A percentile compares a stretch with the other conserved stretches of the same genome.
Evolutionary conservation across 1,140 invertebrate genomes (phyloP).

Genomic region (Diabrotica undecimpunctata): DNA sequence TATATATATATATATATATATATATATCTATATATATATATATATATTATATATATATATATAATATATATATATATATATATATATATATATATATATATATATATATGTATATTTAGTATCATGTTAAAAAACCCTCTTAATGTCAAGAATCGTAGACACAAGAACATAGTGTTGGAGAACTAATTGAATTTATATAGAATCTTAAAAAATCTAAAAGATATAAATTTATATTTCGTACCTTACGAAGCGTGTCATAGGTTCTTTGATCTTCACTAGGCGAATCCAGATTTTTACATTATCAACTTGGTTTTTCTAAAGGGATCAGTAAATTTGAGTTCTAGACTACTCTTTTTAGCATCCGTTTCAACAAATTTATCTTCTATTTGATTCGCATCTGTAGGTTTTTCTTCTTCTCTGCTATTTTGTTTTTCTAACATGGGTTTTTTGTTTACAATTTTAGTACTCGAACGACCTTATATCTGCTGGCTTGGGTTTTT

Average conservation of each 20-base stretch:
- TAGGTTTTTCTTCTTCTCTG: background rate
- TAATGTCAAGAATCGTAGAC: too few species aligned
- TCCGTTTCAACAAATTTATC: background rate
- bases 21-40: too few species aligned
- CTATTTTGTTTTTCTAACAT: background rate
- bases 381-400: background rate
- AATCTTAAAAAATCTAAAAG: too few species aligned
- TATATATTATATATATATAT: too few species aligned
- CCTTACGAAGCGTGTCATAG: conserved; percentile 42
- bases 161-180: too few species aligned
- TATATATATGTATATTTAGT: too few species aligned
- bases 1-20: too few species aligned
- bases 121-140: too few species aligned
- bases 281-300: conserved; percentile 36
- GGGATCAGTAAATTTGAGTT: conserved; percentile 21
- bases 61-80: too few species aligned
- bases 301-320: conserved; percentile 6
- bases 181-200: too few species aligned
- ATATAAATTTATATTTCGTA: conserved; percentile 3
- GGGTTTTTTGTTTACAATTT: background rate
- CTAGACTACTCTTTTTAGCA: conserved; percentile 15
- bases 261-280: conserved; percentile 46
- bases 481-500: conserved; percentile 3
- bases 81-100: too few species aligned
- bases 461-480: background rate